Base-by-base conservation (phyloP, 2,113 vertebrate genomes). In the Calonectris borealis region DNA sequence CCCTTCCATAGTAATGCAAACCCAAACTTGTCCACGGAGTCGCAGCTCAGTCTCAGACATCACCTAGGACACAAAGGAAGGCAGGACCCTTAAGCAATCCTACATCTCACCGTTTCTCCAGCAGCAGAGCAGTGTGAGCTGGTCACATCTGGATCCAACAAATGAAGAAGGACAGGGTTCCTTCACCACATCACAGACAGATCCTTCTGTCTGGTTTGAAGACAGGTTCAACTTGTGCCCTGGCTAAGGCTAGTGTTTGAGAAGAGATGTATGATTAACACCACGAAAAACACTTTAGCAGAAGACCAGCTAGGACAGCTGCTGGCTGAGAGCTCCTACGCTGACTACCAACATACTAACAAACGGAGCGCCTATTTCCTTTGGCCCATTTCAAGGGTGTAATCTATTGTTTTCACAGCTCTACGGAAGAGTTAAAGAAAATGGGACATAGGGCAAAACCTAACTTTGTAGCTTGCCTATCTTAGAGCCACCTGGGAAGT, bases 21-120 rank as follows among this genome's bases (percentile, higher is more conserved):
- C 84, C 4, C 68, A 93, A 75, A 78, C 49, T 29, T 49, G 40
- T 49, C 81, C 66, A 72, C 3, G 1, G 60, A 91, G 65, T 71
- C 73, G 40, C 57, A 88, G 77, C 61, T 79, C 78, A 83, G 66
- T n/a, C 66, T 52, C 42, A 85, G 81, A 49, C 40, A 80, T 54
- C 73, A n/a, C 44, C 64, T 7, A n/a, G 77, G 83, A 58, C 55
- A 62, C 10, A 32, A 86, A 72, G 70, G 16, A 46, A 92, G 38
- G 44, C 77, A 61, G 57, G 17, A 87, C n/a, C 34, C 38, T 68
- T 24, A 31, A 51, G 52, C 70, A 92, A 72, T 44, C 25, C 60
- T 24, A 16, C 36, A 36, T 20, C 34, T 88, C 0, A 0, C 48
- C 7, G 1, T 9, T 83, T 8, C 31, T 80, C 17, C 51, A 34